These are phyloP conservation scores for Himalopsyche japonica DNA, from an alignment of 2,888 invertebrate species.

Conservation along the genomic window DNA sequence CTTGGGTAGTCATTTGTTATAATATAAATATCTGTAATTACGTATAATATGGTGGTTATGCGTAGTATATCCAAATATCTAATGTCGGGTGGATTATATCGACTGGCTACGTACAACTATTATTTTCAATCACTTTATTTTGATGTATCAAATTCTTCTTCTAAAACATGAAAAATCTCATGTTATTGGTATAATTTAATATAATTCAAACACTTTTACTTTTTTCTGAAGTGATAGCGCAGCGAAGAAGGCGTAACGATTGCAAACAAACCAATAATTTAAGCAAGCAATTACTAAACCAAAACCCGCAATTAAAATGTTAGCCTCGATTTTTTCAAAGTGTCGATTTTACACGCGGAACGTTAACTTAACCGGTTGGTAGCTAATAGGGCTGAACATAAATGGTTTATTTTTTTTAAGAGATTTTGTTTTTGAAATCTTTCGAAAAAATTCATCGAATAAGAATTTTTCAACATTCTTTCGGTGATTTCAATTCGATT, in stretches of 20 bases:
- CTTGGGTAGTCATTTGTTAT: too few relatives aligned
- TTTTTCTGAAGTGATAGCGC: conserved; percentile 1
- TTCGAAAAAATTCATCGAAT: too few relatives aligned
- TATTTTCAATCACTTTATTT: neutral
- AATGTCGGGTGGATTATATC: too few relatives aligned
- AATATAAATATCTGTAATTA: too few relatives aligned
- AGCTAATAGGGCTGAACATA: conserved; percentile 20
- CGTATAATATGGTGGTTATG: too few relatives aligned
- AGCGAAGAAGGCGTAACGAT: conserved; percentile 9
- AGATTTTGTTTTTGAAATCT: too few relatives aligned
- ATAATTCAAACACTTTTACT: conserved; percentile 10
- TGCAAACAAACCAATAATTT: conserved; percentile 37
- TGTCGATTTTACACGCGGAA: conserved; percentile 24
- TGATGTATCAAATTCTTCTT: neutral
- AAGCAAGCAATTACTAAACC: conserved; percentile 30
- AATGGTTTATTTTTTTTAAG: too few relatives aligned
- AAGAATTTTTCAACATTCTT: too few relatives aligned
- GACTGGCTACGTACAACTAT: too few relatives aligned
- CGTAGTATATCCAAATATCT: too few relatives aligned
- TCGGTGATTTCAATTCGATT: too few relatives aligned
- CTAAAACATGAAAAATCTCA: neutral
- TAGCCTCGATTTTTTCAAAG: conserved; percentile 36
- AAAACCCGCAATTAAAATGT: conserved; percentile 39
- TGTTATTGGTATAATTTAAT: neutral
- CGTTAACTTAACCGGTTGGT: neutral